Base-by-base conservation (phyloP, 1,140 invertebrate species). In the Sinella curviseta region DNA sequence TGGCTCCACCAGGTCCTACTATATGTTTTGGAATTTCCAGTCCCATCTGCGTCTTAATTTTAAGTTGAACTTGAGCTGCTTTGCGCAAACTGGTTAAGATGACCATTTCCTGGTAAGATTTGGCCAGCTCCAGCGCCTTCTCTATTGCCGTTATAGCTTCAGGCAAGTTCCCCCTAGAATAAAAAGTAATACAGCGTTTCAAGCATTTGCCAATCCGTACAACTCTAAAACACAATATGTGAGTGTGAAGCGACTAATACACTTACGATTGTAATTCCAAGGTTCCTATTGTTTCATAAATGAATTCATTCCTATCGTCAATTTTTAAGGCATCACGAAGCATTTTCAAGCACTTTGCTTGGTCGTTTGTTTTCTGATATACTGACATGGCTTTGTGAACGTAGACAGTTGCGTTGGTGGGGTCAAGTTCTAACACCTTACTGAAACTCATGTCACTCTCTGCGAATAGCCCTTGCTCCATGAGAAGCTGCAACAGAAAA, bases 291-390 rank as follows among this genome's bases (percentile, higher is more conserved):
- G 96, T 97, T 89, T 99, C 96, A 88, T 95, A 97, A 17, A 94
- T 96, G 89, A 97, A 94, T 88, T 96, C 93, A 89, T 95, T 97
- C 87, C 94, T 95, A 31, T 93, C 90, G 89, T 99, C 97, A 80
- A 96, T 88, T 85, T 94, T 90, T 78, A 98, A 91, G 1, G 94
- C 95, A 87, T 93, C 91, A 55, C 93, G 91, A 36, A 98, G 93
- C 36, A 93, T 89, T 78, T 92, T 88, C 0, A 94, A 89, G 35
- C 94, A 93, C 84, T 92, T 91, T n/a, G 94, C 91, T 67, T 96
- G 89, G 86, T 97, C 87, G 89, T 85, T 92, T 90, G 86, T 91
- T 91, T 93, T 95, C 85, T 96, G 94, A 57, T 97, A 87, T 78
- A 92, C 88, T 81, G 97, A 88, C 60, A 97, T 80, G 88, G 70